Evolutionary conservation across 2,888 invertebrate species (phyloP), one percentile per base, ranked within the genome.

Genomic region (Heliconius cydno): DNA sequence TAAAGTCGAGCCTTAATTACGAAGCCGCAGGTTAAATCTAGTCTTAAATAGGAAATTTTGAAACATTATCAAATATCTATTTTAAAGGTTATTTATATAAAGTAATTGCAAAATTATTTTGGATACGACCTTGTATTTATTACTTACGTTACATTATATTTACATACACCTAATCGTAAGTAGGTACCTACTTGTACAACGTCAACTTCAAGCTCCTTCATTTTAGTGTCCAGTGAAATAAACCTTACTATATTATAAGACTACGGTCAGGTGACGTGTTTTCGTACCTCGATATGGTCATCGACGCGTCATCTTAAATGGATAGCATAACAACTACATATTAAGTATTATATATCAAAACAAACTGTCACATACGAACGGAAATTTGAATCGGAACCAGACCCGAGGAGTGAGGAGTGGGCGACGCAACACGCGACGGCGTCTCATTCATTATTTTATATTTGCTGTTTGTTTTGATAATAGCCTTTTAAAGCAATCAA

Each of bases 201-300:
- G 41, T 68, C 68, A 38, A 10, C n/a, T 38, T 38, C 9, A 68
- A n/a, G 22, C 38, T 38, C 38, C 38, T 10, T 34, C 12, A 68
- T 68, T 41, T 68, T n/a, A 10, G 38, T n/a, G 38, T 41, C 68
- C n/a, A 25, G 1, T 25, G 41, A 28, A 70, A 70, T 70, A 70
- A 70, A 70, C 25, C 25, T 15, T 46, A 15, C 15, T 41, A 15
- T 46, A 70, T 70, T 70, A 70, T 70, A 28, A 46, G 25, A 46
- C 41, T 3, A 46, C 70, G 70, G 70, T 70, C 70, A 46, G 41
- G 41, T 41, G 70, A 70, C 70, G 70, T 70, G 70, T n/a, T 70
- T 38, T 28, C 46, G 70, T 19, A 46, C 13, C 70, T 28, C 41
- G 41, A 46, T 46, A 25, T 70, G 70, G 41, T 28, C 41, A 46